Conservation (phyloP, 1,140 invertebrate species). For the Listronotus bonariensis region DNA sequence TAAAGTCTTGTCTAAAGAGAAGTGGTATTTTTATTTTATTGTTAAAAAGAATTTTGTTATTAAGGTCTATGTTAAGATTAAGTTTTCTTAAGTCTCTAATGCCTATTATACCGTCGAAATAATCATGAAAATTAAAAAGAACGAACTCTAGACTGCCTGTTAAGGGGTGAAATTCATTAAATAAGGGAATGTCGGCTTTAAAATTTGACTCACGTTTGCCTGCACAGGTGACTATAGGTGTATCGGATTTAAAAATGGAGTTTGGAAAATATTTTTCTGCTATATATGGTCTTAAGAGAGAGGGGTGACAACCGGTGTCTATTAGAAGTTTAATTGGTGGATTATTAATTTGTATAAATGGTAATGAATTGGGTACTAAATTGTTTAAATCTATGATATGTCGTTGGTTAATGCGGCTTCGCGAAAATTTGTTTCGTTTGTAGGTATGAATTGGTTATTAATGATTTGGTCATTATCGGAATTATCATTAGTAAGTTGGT, state of each 20-base stretch:
- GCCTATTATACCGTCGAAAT: conserved; percentile 41
- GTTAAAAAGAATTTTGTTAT: conserved; percentile 22
- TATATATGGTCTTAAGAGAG: conserved; percentile 27
- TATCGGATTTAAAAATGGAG: conserved; percentile 16
- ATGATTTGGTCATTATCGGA: too few relatives aligned
- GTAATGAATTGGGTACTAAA: conserved; percentile 19
- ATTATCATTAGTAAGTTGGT: too few relatives aligned
- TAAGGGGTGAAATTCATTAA: conserved; percentile 22
- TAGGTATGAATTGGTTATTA: too few relatives aligned
- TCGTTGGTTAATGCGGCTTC: not conserved
- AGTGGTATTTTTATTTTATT: conserved; percentile 30
- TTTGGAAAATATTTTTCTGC: conserved; percentile 27
- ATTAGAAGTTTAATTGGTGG: conserved; percentile 38
- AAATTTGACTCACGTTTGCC: conserved; percentile 24
- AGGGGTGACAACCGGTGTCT: conserved; percentile 34
- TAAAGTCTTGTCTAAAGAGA: conserved; percentile 12
- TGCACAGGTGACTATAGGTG: conserved; percentile 22
- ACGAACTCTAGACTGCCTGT: conserved; percentile 16
- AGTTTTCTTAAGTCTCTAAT: conserved; percentile 27
- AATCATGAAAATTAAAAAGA: conserved; percentile 38
- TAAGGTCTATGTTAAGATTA: conserved; percentile 34
- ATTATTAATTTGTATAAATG: conserved; percentile 34
- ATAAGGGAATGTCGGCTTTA: conserved; percentile 32
- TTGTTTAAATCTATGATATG: conserved; percentile 12
- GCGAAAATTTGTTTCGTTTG: not conserved